These are phyloP conservation scores for Rostratula benghalensis DNA, from an alignment of 2,113 vertebrate species.

Conservation along the genomic window DNA sequence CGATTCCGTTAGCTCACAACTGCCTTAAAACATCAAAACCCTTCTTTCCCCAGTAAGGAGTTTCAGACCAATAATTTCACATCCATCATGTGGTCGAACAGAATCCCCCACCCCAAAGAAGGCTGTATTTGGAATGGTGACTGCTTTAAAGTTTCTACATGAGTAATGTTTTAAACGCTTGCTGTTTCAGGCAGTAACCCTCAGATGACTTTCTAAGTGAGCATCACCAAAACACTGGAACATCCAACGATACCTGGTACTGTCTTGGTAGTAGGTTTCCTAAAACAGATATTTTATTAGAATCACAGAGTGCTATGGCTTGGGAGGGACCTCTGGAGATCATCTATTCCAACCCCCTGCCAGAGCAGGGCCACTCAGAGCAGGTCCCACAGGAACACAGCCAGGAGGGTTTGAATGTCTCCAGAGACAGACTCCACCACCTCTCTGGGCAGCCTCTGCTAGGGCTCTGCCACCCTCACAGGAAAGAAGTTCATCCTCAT, in stretches of 20 bases:
- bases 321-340: too few species aligned
- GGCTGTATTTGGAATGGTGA: neutral
- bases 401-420: too few species aligned
- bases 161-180: neutral
- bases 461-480: too few species aligned
- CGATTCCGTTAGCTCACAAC: slow-evolving; percentile 46
- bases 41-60: slow-evolving; percentile 38
- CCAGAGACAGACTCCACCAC: too few species aligned
- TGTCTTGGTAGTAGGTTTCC: neutral
- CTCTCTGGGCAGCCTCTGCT: too few species aligned
- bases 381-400: too few species aligned
- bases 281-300: neutral
- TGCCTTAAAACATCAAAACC: slow-evolving; percentile 26
- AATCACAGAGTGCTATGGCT: neutral
- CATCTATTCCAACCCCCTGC: too few species aligned
- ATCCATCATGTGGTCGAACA: slow-evolving; percentile 23
- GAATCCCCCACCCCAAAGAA: neutral
- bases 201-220: neutral
- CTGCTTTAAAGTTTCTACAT: neutral
- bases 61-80: slow-evolving; percentile 58
- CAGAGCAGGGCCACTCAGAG: too few species aligned
- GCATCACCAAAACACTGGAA: neutral
- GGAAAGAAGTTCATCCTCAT: too few species aligned
- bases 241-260: neutral
- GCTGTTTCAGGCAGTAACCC: neutral